phyloP scores from a whole-genome alignment of 2,888 invertebrate genomes.

The Acholoe squamosa region DNA sequence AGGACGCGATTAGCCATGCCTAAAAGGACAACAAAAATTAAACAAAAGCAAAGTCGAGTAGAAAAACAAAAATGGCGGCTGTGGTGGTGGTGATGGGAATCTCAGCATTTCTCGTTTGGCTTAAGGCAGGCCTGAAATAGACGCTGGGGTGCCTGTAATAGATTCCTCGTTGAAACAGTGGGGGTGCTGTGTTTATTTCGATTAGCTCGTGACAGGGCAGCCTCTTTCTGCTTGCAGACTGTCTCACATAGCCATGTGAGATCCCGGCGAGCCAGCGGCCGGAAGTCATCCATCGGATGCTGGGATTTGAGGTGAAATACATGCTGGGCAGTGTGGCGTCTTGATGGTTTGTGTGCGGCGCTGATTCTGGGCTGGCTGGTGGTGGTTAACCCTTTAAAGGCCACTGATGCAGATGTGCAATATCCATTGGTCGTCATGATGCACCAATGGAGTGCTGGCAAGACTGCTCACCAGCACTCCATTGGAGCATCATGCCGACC shows the following conservation, averaged over 20 bases:
- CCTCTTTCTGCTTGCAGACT: not conserved
- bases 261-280: not conserved
- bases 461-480: too few species aligned
- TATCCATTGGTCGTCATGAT: too few species aligned
- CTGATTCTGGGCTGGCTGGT: not conserved
- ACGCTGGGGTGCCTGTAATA: not conserved
- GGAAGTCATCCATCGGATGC: constrained; percentile 42
- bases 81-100: not conserved
- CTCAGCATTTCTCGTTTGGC: not conserved
- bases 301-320: constrained; percentile 36
- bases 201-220: not conserved
- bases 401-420: too few species aligned
- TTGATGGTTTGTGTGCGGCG: not conserved
- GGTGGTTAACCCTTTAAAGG: too few species aligned
- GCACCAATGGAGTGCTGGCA: too few species aligned
- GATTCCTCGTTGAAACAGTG: constrained; percentile 8
- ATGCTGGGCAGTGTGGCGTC: not conserved
- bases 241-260: not conserved
- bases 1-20: not conserved
- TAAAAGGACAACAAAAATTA: not conserved
- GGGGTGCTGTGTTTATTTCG: constrained; percentile 33
- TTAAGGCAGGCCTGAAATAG: constrained; percentile 15
- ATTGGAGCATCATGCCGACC: too few species aligned
- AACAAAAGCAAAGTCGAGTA: not conserved
- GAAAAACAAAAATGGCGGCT: not conserved